A percentile compares a stretch with the other conserved stretches of the same genome.
phyloP scores from a whole-genome alignment of 2,113 vertebrate species.

The Eulemur rufifrons region DNA sequence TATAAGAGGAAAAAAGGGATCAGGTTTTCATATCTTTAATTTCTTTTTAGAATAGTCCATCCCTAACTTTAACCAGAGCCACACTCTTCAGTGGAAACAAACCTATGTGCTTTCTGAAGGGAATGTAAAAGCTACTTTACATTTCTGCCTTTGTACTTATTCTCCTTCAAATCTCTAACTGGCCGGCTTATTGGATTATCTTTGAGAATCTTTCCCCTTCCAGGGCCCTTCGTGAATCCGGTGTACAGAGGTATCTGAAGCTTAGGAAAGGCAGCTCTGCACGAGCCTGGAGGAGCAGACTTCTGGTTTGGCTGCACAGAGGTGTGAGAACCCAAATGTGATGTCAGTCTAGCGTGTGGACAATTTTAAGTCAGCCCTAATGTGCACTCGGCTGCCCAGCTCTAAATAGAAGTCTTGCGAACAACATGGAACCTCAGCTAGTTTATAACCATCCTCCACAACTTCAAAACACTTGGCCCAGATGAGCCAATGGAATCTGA shows the following conservation, averaged over 20 bases:
- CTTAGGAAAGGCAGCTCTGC: not conserved
- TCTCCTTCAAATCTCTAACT: not conserved
- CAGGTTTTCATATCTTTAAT: not conserved
- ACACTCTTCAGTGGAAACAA: not conserved
- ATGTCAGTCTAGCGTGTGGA: not conserved
- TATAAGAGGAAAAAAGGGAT: not conserved
- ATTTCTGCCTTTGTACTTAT: not conserved
- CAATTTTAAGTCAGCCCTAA: not conserved
- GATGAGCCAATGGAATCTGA: conserved; percentile 75
- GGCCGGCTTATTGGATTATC: not conserved
- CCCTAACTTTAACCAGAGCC: not conserved
- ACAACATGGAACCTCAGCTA: conserved; percentile 26
- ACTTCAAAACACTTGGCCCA: conserved; percentile 65
- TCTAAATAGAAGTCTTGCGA: conserved; percentile 33
- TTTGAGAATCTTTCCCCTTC: not conserved
- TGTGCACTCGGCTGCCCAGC: not conserved
- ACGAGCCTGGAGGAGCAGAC: not conserved
- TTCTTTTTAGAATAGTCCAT: not conserved
- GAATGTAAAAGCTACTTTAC: not conserved
- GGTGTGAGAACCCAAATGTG: not conserved
- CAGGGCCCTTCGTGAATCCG: not conserved
- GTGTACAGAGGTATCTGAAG: not conserved
- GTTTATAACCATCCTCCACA: conserved; percentile 67
- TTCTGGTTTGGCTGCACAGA: not conserved
- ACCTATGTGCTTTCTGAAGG: not conserved